phyloP scores from a whole-genome alignment of 1,140 invertebrate species.

The Pseudomyrmex gracilis region DNA sequence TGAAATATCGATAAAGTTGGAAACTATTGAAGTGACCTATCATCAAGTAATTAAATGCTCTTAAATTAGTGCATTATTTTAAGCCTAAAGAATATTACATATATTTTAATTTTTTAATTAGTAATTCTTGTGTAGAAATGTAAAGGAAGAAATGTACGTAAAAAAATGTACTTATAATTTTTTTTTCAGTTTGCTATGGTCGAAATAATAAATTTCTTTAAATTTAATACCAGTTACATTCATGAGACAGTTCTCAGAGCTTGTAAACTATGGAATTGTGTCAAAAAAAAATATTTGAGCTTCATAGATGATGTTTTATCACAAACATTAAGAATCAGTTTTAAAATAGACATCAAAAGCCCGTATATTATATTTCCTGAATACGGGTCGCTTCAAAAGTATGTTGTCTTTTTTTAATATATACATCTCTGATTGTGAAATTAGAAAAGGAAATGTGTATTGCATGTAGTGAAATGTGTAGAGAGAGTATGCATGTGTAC shows the following conservation, averaged over 20 bases:
- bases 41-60: slow-evolving; percentile 88
- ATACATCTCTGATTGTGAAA: background rate
- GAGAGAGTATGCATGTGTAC: no score
- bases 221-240: slow-evolving; percentile 83
- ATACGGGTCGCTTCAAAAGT: slow-evolving; percentile 91
- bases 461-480: no score
- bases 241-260: slow-evolving; percentile 77
- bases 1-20: slow-evolving; percentile 89
- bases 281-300: slow-evolving; percentile 71
- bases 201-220: slow-evolving; percentile 91
- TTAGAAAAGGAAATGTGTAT: background rate
- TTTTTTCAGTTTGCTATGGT: slow-evolving; percentile 89
- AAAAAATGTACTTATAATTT: background rate
- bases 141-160: no score
- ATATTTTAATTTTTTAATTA: no score
- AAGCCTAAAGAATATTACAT: background rate
- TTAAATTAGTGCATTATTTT: background rate
- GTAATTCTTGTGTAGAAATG: no score
- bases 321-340: slow-evolving; percentile 89
- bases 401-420: slow-evolving; percentile 73
- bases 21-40: slow-evolving; percentile 92
- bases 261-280: slow-evolving; percentile 74
- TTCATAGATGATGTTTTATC: slow-evolving; percentile 79
- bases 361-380: slow-evolving; percentile 93
- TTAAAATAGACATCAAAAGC: slow-evolving; percentile 92